These are phyloP conservation scores for Lasioglossum zephyrum DNA, from an alignment of 2,888 invertebrate genomes.

Conservation along the genomic window DNA sequence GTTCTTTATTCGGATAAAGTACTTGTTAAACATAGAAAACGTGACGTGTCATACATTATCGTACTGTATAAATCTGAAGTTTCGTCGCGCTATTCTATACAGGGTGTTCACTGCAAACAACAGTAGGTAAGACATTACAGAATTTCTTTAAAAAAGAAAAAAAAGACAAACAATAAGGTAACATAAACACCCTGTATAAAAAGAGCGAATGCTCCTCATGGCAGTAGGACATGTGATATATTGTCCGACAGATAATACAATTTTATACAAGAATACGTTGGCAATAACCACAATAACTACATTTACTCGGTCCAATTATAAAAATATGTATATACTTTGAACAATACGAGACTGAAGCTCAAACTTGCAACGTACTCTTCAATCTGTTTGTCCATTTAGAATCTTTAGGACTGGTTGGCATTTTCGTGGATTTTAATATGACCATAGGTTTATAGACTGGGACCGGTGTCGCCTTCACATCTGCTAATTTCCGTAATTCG, in stretches of 20 bases:
- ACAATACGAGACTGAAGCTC: neutral
- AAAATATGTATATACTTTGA: slow-evolving; percentile 8
- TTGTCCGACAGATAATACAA: neutral
- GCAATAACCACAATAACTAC: neutral
- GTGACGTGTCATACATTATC: neutral
- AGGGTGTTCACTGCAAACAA: neutral
- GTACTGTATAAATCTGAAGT: neutral
- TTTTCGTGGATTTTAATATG: slow-evolving; percentile 85
- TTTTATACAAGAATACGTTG: slow-evolving; percentile 1
- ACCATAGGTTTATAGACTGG: slow-evolving; percentile 85
- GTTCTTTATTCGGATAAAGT: no score
- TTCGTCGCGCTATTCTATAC: slow-evolving; percentile 18
- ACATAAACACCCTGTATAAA: neutral
- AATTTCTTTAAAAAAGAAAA: neutral
- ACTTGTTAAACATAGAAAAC: neutral
- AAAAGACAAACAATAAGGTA: neutral
- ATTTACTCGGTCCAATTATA: slow-evolving; percentile 4
- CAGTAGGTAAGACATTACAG: neutral
- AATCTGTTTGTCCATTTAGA: slow-evolving; percentile 82
- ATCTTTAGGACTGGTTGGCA: slow-evolving; percentile 88
- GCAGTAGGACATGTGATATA: slow-evolving; percentile 8
- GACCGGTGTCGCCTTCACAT: slow-evolving; percentile 88
- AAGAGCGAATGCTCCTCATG: neutral
- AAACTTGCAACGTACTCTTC: slow-evolving; percentile 42
- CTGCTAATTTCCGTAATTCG: slow-evolving; percentile 86